Evolutionary conservation across 2,888 invertebrate genomes (phyloP), one percentile per base, ranked within the genome.

Genomic region (Nomada lathburiana): DNA sequence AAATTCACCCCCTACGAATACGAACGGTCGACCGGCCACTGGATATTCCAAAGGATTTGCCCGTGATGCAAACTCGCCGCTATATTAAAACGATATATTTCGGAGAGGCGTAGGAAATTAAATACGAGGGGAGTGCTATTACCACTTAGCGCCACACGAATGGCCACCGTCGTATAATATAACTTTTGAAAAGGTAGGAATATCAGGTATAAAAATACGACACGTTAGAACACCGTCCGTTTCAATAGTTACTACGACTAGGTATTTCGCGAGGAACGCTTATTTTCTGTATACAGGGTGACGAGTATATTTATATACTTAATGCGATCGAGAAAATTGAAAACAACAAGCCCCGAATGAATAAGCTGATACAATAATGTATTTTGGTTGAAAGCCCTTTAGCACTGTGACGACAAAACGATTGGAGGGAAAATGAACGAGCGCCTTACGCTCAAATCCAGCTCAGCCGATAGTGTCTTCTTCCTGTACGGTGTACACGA

Each of bases 61-160:
- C 88, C 87, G 89, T 88, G 88, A 90, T 89, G 89, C 90, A 90
- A 91, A 91, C 90, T 85, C 84, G 87, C 80, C 82, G 84, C 87
- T 89, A 91, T 91, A 91, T 91, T 91, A 91, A 91, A 91, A 90
- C 91, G 89, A 91, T 91, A 91, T 91, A 91, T 91, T 90, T 86
- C 71, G 79, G 47, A 52, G 55, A 18, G 47, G 57, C 74, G 36
- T 69, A 18, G 59, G 60, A 62, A 83, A 83, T 87, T 73, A 80
- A 71, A 71, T 67, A 59, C 75, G 73, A 29, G 52, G 57, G 53
- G 18, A 52, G 47, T 44, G 50, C 52, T 63, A 60, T 81, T 81
- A 73, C 36, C 82, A 59, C 57, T 60, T 65, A 62, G 23, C 64
- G 26, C n/a, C 10, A 5, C n/a, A 42, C 42, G 26, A 62, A 9